These are phyloP conservation scores for Hyles vespertilio DNA, from an alignment of 1,140 invertebrate species.

Conservation along the genomic window DNA sequence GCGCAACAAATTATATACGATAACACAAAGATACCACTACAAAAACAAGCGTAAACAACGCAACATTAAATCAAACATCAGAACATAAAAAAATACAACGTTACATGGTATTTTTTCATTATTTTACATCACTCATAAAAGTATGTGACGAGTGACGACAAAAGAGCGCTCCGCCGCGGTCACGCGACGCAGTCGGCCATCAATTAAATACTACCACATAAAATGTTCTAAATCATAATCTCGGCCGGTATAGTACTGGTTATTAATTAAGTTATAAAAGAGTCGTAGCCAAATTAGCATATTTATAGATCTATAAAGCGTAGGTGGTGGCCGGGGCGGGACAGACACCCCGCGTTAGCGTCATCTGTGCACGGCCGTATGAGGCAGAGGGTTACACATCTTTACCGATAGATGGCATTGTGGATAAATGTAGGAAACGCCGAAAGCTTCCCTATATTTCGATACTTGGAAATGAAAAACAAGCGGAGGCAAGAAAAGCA, in stretches of 20 bases:
- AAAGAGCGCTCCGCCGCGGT: conserved; percentile 26
- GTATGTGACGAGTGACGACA: conserved; percentile 45
- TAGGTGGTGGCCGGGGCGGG: conserved; percentile 19
- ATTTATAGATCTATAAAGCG: conserved; percentile 54
- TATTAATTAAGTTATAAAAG: conserved; percentile 75
- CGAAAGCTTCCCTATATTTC: no score
- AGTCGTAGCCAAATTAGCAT: conserved; percentile 67
- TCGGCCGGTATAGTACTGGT: conserved; percentile 43
- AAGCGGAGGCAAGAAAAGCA: no score
- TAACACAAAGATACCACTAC: background rate
- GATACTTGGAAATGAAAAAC: no score
- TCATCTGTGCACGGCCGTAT: no score
- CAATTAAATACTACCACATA: conserved; percentile 67
- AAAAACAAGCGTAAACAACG: conserved; percentile 2
- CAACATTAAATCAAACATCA: conserved; percentile 52
- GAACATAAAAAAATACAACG: conserved; percentile 39
- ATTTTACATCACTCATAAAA: conserved; percentile 68
- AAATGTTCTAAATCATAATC: conserved; percentile 66
- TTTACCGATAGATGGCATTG: background rate
- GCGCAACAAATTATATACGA: background rate
- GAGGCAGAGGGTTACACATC: background rate
- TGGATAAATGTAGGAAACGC: no score
- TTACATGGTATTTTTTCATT: conserved; percentile 64
- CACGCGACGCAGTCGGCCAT: conserved; percentile 52
- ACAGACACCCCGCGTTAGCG: background rate